Evolutionary conservation across 1,140 invertebrate genomes (phyloP), one percentile per base, ranked within the genome.

Genomic region (Drosophila jambulina): DNA sequence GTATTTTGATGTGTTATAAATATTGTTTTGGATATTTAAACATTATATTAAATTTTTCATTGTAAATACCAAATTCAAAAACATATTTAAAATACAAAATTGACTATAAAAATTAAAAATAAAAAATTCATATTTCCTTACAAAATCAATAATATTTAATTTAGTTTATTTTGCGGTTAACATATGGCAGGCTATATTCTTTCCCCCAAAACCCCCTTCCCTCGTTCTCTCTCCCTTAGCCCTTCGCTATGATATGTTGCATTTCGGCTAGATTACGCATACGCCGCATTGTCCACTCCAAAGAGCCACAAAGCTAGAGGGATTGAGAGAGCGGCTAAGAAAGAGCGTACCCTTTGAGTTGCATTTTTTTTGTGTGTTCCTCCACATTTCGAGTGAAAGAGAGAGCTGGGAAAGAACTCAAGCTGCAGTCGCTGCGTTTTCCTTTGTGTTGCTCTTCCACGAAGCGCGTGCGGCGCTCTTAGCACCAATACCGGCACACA

Each of bases 401-500:
- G 56, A 25, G 63, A 65, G 46, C 49, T 63, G 25, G 69, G 25
- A 53, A 36, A 45, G 48, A 42, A 43, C 62, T 54, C 65, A 68
- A 61, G 48, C 75, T 83, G 84, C 83, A 80, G 60, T 57, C 23
- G 79, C 67, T 85, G 82, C 81, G 81, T 80, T 84, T 84, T 68
- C 21, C 25, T 38, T 71, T 25, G 32, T 36, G 64, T 75, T 65
- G 78, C 83, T 87, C 75, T 87, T 78, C 45, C 42, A 46, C 46
- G 58, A 78, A 84, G 85, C 84, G 84, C 85, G 85, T 87, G 80
- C 77, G 77, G 72, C 80, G 80, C 84, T 88, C 84, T 90, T 87
- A 87, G 78, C 38, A 34, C 62, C 17, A 60, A 78, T 61, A 78
- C 58, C 64, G 40, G 58, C 69, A 58, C 54, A 71, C 29, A 67